Conservation (phyloP, 2,888 invertebrate genomes). For the Drosophila demipolita region DNA sequence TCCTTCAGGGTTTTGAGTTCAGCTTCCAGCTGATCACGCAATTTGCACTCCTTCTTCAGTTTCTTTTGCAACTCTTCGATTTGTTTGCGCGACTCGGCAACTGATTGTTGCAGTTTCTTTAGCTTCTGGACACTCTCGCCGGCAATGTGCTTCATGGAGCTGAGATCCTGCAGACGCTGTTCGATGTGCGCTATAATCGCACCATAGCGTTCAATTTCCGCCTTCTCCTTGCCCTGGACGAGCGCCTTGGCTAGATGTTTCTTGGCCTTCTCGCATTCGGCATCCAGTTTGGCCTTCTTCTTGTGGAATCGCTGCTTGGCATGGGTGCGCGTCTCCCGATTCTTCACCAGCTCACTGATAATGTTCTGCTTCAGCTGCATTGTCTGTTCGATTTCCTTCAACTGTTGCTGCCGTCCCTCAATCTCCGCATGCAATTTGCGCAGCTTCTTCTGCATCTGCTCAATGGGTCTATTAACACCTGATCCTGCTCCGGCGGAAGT, state of each 20-base stretch:
- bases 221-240: slow-evolving; percentile 84
- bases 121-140: slow-evolving; percentile 89
- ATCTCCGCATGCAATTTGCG: slow-evolving; percentile 86
- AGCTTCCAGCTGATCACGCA: slow-evolving; percentile 89
- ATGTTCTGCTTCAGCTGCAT: slow-evolving; percentile 91
- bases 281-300: slow-evolving; percentile 87
- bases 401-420: slow-evolving; percentile 88
- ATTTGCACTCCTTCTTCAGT: slow-evolving; percentile 90
- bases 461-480: slow-evolving; percentile 72
- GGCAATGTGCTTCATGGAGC: slow-evolving; percentile 87
- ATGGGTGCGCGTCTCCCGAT: slow-evolving; percentile 86
- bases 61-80: slow-evolving; percentile 91
- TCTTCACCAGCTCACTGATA: slow-evolving; percentile 89
- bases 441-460: slow-evolving; percentile 83
- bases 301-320: slow-evolving; percentile 88
- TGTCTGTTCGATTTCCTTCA: slow-evolving; percentile 89
- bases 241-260: slow-evolving; percentile 87
- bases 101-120: slow-evolving; percentile 89
- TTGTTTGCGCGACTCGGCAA: slow-evolving; percentile 91
- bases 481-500: slow-evolving; percentile 49
- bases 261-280: slow-evolving; percentile 87
- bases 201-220: slow-evolving; percentile 85
- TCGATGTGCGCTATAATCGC: slow-evolving; percentile 86
- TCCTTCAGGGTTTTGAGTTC: slow-evolving; percentile 87
- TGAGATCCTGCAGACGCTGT: slow-evolving; percentile 86